Evolutionary conservation across 2,888 invertebrate species (phyloP).

Genomic region (Megaustenia siamemsis): DNA sequence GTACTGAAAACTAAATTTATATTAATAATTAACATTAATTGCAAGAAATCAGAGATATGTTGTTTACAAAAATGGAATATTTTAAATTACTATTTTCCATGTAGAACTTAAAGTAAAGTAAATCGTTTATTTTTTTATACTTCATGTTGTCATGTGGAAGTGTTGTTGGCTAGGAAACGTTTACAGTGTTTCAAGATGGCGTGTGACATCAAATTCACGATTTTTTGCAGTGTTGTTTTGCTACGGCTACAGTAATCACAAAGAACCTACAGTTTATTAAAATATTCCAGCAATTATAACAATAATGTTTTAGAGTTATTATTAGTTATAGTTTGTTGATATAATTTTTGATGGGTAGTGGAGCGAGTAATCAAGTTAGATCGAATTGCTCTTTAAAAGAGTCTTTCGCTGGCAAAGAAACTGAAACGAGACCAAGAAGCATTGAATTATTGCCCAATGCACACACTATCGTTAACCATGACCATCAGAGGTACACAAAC

Average conservation of each 20-base stretch:
- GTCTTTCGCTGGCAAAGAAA: too few relatives aligned
- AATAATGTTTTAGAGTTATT: not conserved
- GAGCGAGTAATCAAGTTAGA: constrained; percentile 33
- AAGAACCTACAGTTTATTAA: not conserved
- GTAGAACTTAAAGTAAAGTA: too few relatives aligned
- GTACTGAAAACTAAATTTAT: not conserved
- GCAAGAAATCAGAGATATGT: not conserved
- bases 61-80: not conserved
- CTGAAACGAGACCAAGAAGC: too few relatives aligned
- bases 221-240: not conserved
- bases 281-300: not conserved
- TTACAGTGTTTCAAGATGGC: constrained; percentile 25
- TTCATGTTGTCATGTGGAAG: too few relatives aligned
- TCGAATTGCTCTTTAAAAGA: too few relatives aligned
- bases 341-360: constrained; percentile 17
- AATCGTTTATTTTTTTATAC: too few relatives aligned
- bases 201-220: not conserved
- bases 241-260: not conserved
- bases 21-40: too few relatives aligned
- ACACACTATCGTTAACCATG: not conserved
- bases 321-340: too few relatives aligned
- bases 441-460: not conserved
- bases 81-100: too few relatives aligned
- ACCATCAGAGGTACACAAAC: not conserved
- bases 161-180: constrained; percentile 43